These are phyloP conservation scores for Nannobrachium achirus DNA, from an alignment of 2,113 vertebrate species.

Conservation along the genomic window DNA sequence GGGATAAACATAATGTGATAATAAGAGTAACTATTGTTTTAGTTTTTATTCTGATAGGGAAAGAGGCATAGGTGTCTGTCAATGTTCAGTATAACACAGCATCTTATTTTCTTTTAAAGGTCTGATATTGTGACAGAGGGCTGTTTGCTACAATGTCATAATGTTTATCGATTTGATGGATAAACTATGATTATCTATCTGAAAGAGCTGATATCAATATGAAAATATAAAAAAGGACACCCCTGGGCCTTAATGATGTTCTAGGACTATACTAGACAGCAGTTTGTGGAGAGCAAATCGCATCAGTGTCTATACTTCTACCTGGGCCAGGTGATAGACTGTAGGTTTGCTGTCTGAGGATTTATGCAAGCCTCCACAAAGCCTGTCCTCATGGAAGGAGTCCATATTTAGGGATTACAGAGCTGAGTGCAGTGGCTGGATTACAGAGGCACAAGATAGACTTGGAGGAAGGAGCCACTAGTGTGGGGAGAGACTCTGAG, in stretches of 20 bases:
- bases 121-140: not conserved
- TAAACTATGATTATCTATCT: no score
- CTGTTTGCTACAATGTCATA: no score
- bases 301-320: slow-evolving; percentile 22
- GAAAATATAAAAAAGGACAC: no score
- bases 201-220: no score
- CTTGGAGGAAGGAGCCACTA: not conserved
- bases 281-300: slow-evolving; percentile 44
- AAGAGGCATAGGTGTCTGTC: not conserved
- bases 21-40: not conserved
- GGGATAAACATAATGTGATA: not conserved
- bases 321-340: not conserved
- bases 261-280: not conserved
- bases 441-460: slow-evolving; percentile 43
- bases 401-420: slow-evolving; percentile 48
- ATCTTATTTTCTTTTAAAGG: not conserved
- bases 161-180: no score
- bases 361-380: slow-evolving; percentile 45
- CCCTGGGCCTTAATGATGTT: no score
- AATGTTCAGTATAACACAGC: not conserved
- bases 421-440: slow-evolving; percentile 35
- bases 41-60: not conserved
- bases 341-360: slow-evolving; percentile 30
- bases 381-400: slow-evolving; percentile 55
- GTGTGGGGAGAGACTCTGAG: not conserved